These are phyloP conservation scores for Eulithis prunata DNA, from an alignment of 2,888 invertebrate species.

Conservation along the genomic window DNA sequence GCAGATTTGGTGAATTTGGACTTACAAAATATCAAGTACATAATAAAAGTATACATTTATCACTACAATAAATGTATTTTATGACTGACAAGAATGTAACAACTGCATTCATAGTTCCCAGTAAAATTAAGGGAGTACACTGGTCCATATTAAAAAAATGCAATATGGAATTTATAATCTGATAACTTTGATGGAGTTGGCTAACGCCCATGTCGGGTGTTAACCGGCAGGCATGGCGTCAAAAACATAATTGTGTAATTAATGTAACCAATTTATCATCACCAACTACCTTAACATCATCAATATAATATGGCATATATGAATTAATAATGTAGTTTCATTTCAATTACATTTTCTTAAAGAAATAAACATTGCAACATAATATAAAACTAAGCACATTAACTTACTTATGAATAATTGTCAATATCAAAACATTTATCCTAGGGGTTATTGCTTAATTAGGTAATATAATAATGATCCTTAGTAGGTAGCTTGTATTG, in stretches of 20 bases:
- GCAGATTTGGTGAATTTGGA: conserved; percentile 64
- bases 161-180: background rate
- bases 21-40: conserved; percentile 55
- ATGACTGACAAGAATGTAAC: conserved; percentile 59
- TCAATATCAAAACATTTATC: conserved; percentile 84
- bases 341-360: conserved; percentile 79
- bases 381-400: conserved; percentile 79
- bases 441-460: conserved; percentile 82
- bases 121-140: conserved; percentile 18
- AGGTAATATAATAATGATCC: conserved; percentile 72
- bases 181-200: background rate
- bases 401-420: conserved; percentile 81
- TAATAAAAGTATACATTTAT: conserved; percentile 61
- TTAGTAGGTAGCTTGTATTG: conserved; percentile 77
- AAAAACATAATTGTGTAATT: conserved; percentile 64
- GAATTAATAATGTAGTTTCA: conserved; percentile 74
- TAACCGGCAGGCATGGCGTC: conserved; percentile 60
- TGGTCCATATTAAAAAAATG: conserved; percentile 31
- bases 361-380: conserved; percentile 81
- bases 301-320: conserved; percentile 83
- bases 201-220: background rate
- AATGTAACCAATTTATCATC: conserved; percentile 72
- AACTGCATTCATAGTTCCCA: conserved; percentile 10
- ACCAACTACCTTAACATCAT: conserved; percentile 80
- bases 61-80: conserved; percentile 58